Evolutionary conservation across 1,140 invertebrate species (phyloP).

Genomic region (Laupala kohalensis): DNA sequence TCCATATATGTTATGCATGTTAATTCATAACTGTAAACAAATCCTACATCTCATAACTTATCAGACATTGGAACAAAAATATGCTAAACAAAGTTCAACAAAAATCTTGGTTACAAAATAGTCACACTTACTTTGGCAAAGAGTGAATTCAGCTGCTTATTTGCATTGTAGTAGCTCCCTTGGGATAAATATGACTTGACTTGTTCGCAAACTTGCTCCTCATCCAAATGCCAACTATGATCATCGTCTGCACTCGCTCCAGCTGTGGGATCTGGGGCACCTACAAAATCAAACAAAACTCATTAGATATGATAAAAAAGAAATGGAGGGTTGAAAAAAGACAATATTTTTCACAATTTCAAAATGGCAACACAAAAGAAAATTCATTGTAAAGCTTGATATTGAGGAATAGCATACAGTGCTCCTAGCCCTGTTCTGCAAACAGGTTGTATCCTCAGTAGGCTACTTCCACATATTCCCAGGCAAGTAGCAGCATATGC

Average conservation of each 20-base stretch:
- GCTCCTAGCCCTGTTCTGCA: too few species aligned
- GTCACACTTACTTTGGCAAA: slow-evolving; percentile 63
- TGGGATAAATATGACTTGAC: slow-evolving; percentile 68
- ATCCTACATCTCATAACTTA: too few species aligned
- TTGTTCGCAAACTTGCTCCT: slow-evolving; percentile 75
- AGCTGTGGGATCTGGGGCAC: slow-evolving; percentile 76
- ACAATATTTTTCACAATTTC: too few species aligned
- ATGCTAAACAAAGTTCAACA: neutral
- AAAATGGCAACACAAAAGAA: too few species aligned
- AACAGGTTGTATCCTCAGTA: too few species aligned
- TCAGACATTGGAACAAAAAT: neutral
- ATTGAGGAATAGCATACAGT: too few species aligned
- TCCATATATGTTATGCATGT: too few species aligned
- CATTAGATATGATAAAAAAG: neutral
- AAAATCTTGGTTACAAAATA: neutral
- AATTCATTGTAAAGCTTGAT: too few species aligned
- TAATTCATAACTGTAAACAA: neutral
- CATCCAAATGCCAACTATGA: slow-evolving; percentile 75
- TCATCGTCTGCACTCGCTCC: slow-evolving; percentile 73
- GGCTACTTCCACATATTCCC: too few species aligned
- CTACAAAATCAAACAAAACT: slow-evolving; percentile 25
- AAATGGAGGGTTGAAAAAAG: neutral
- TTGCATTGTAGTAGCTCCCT: slow-evolving; percentile 66
- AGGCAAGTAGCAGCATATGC: too few species aligned
- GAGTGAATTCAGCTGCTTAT: slow-evolving; percentile 66